These are phyloP conservation scores for Alouatta caraya DNA, from an alignment of 2,797 vertebrate species.

Conservation along the genomic window DNA sequence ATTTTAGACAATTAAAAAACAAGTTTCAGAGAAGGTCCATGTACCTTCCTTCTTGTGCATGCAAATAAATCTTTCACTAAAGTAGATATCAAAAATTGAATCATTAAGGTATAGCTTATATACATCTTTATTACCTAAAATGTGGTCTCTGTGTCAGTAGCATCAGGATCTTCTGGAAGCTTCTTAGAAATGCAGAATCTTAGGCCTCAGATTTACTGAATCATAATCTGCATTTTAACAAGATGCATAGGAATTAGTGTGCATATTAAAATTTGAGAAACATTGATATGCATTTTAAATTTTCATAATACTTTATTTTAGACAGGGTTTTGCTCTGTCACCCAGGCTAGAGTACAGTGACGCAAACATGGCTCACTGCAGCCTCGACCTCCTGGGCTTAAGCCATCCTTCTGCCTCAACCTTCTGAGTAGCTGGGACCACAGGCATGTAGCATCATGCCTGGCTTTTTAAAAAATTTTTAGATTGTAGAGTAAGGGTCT, in stretches of 20 bases:
- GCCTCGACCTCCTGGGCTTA: neutral
- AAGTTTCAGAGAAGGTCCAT: neutral
- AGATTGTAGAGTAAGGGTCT: neutral
- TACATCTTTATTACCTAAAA: neutral
- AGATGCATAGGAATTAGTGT: neutral
- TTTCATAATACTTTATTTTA: neutral
- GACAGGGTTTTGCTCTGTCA: neutral
- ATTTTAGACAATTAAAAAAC: neutral
- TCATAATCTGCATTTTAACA: conserved; percentile 11
- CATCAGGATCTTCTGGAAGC: neutral
- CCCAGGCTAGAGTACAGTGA: neutral
- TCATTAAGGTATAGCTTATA: neutral
- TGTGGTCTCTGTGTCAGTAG: neutral
- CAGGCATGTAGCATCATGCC: neutral
- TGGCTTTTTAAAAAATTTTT: neutral
- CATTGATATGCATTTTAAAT: neutral
- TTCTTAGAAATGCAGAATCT: neutral
- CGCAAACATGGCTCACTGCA: neutral
- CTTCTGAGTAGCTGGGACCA: neutral
- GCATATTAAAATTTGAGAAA: neutral
- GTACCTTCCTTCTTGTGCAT: neutral
- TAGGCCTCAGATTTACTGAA: neutral
- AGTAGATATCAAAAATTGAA: neutral
- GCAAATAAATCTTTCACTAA: neutral
- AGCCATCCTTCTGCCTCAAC: neutral